A percentile compares a stretch with the other conserved stretches of the same genome.
phyloP scores from a whole-genome alignment of 2,113 vertebrate species.

The Hippopotamus amphibius region DNA sequence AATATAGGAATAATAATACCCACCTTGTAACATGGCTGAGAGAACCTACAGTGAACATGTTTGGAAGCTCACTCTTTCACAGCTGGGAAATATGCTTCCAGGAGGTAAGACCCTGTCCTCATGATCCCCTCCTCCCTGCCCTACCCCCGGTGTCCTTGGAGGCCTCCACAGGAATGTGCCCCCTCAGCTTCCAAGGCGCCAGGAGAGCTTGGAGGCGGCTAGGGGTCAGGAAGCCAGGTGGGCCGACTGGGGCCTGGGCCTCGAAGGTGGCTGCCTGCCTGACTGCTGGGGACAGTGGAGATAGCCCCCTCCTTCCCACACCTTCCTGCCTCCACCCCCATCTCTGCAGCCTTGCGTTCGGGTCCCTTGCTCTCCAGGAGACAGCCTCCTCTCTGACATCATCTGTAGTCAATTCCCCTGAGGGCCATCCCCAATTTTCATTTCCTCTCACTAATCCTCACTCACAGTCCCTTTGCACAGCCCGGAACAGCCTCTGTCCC shows the following conservation, averaged over 20 bases:
- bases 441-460: slow-evolving; percentile 82
- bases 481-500: slow-evolving; percentile 75
- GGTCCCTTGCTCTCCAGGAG: slow-evolving; percentile 76
- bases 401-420: slow-evolving; percentile 71
- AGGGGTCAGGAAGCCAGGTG: slow-evolving; percentile 47
- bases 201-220: neutral
- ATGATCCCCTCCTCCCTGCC: neutral
- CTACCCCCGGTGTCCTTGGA: neutral
- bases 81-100: neutral
- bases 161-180: neutral
- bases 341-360: neutral
- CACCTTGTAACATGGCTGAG: neutral
- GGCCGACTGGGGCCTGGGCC: neutral
- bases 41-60: neutral
- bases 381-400: slow-evolving; percentile 76
- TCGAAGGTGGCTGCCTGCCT: slow-evolving; percentile 1
- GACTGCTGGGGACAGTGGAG: slow-evolving; percentile 7
- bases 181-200: neutral
- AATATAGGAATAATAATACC: neutral
- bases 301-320: slow-evolving; percentile 33
- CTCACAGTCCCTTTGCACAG: slow-evolving; percentile 79
- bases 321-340: neutral
- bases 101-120: neutral
- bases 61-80: neutral
- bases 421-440: slow-evolving; percentile 81